Evolutionary conservation across 2,888 invertebrate species (phyloP).

Genomic region (Labia minor): DNA sequence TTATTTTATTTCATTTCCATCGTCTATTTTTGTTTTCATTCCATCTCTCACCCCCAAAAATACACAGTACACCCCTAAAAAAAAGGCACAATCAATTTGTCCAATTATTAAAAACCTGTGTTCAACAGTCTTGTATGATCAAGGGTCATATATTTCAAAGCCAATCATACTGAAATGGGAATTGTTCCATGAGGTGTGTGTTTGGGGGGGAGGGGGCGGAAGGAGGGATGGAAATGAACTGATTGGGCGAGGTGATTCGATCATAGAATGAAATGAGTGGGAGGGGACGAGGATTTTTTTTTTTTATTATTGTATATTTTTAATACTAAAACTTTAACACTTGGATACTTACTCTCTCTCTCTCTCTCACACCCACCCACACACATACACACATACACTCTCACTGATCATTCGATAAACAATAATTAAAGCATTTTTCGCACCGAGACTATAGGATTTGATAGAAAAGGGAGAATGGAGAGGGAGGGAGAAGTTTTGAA

Average conservation of each 20-base stretch:
- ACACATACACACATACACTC: too few species aligned
- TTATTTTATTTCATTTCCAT: conserved; percentile 3
- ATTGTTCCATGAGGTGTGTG: not conserved
- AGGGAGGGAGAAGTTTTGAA: not conserved
- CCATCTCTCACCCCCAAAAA: too few species aligned
- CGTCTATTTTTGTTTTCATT: too few species aligned
- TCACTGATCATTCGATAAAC: not conserved
- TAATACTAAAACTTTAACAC: not conserved
- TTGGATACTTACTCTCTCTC: too few species aligned
- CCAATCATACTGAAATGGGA: conserved; percentile 1
- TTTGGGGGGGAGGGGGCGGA: not conserved
- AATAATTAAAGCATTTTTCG: conserved; percentile 5
- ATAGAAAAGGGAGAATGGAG: not conserved
- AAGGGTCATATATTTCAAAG: conserved; percentile 13
- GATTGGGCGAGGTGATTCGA: too few species aligned
- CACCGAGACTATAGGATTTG: not conserved
- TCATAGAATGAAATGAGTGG: too few species aligned
- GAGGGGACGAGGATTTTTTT: too few species aligned
- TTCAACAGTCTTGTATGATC: conserved; percentile 13
- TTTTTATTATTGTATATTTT: too few species aligned
- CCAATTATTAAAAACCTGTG: conserved; percentile 9
- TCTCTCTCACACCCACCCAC: too few species aligned
- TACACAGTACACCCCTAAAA: too few species aligned
- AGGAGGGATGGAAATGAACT: not conserved
- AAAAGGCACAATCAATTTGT: conserved; percentile 5